Evolutionary conservation across 2,888 invertebrate species (phyloP).

Genomic region (Archips crataeganus): DNA sequence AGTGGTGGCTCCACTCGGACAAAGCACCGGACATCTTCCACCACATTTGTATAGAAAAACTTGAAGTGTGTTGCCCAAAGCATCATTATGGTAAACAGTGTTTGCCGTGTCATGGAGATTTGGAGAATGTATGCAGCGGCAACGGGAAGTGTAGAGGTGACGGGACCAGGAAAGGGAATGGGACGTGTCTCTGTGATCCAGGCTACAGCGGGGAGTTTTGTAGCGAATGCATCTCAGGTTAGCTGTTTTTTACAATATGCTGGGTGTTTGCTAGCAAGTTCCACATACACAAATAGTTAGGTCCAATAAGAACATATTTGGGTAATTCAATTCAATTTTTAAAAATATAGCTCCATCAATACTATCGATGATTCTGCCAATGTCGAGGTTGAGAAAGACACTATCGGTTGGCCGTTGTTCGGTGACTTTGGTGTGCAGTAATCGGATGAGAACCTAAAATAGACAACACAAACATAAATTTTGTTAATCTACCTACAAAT

Average conservation of each 20-base stretch:
- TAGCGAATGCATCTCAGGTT: slow-evolving; percentile 87
- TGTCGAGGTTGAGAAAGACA: too few relatives aligned
- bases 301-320: too few relatives aligned
- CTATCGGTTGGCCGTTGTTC: too few relatives aligned
- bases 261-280: too few relatives aligned
- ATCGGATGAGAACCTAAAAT: too few relatives aligned
- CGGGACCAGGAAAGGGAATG: slow-evolving; percentile 97
- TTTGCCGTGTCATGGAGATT: slow-evolving; percentile 91
- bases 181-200: slow-evolving; percentile 93
- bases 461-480: too few relatives aligned
- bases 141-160: slow-evolving; percentile 93
- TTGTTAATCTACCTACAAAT: too few relatives aligned
- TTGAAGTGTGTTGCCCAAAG: slow-evolving; percentile 93
- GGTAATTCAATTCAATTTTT: too few relatives aligned
- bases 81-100: slow-evolving; percentile 94
- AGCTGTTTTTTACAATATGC: not conserved
- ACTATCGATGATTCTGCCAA: too few relatives aligned
- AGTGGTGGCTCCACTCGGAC: slow-evolving; percentile 92
- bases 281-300: too few relatives aligned
- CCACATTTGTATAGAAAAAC: slow-evolving; percentile 92
- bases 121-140: slow-evolving; percentile 90
- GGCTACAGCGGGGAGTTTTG: slow-evolving; percentile 94
- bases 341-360: too few relatives aligned
- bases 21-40: slow-evolving; percentile 71
- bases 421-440: too few relatives aligned